phyloP scores from a whole-genome alignment of 2,797 vertebrate genomes.

The Champsocephalus esox region DNA sequence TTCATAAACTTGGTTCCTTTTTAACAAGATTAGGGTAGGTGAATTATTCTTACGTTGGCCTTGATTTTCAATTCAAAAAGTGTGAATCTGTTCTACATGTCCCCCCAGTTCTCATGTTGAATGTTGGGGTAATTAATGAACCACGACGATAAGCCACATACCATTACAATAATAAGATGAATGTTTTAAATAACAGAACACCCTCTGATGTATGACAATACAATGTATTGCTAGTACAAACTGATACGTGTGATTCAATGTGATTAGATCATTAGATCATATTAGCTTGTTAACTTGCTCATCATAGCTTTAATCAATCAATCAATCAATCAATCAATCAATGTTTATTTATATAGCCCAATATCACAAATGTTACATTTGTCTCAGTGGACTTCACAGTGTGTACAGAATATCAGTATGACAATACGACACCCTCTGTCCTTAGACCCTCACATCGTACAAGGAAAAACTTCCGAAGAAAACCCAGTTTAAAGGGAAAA shows the following conservation, averaged over 20 bases:
- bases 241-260: background rate
- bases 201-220: too few species aligned
- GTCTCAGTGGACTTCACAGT: too few species aligned
- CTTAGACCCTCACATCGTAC: too few species aligned
- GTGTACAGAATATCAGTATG: too few species aligned
- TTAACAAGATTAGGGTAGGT: background rate
- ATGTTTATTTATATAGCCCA: too few species aligned
- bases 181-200: background rate
- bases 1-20: background rate
- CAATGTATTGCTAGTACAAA: background rate
- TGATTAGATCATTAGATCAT: slow-evolving; percentile 12
- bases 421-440: too few species aligned
- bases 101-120: background rate
- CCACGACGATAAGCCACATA: too few species aligned
- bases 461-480: too few species aligned
- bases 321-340: too few species aligned
- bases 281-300: background rate
- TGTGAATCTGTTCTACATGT: background rate
- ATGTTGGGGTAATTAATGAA: background rate
- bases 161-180: background rate
- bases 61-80: background rate
- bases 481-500: too few species aligned
- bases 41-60: too few species aligned
- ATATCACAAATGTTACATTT: too few species aligned
- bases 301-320: background rate